Conservation (phyloP, 2,888 invertebrate species). For the Drosophila hamatofila region DNA sequence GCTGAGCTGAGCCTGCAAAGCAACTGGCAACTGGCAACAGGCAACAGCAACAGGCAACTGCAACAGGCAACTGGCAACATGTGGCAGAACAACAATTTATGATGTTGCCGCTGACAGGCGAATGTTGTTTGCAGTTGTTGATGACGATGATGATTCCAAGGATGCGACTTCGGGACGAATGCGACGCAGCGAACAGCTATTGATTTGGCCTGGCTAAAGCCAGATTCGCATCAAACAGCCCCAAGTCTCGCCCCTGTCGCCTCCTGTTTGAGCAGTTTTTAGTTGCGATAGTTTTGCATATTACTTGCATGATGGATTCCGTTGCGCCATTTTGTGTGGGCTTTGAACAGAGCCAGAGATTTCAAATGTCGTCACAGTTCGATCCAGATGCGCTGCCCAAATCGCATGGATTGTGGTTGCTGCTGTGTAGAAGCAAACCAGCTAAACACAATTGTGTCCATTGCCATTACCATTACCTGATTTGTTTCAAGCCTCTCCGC, state of each 20-base stretch:
- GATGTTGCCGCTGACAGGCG: constrained; percentile 84
- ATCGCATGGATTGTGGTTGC: constrained; percentile 22
- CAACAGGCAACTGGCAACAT: constrained; percentile 61
- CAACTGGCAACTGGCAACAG: constrained; percentile 25
- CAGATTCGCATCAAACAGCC: constrained; percentile 8
- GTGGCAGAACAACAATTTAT: constrained; percentile 83
- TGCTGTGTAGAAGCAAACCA: constrained; percentile 49
- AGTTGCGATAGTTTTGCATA: constrained; percentile 70
- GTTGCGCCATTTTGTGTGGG: constrained; percentile 70
- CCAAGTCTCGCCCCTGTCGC: background rate
- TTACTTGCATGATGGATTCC: constrained; percentile 75
- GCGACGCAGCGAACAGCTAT: constrained; percentile 40
- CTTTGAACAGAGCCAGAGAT: constrained; percentile 49
- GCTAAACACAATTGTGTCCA: constrained; percentile 60
- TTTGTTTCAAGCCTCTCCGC: constrained; percentile 34
- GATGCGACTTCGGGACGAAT: constrained; percentile 49
- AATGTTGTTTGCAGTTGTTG: constrained; percentile 83
- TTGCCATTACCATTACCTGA: constrained; percentile 61
- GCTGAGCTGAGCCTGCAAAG: constrained; percentile 17
- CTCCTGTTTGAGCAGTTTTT: constrained; percentile 25
- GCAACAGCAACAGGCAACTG: constrained; percentile 29
- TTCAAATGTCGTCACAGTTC: constrained; percentile 54
- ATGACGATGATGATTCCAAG: constrained; percentile 79
- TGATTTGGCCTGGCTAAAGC: constrained; percentile 52
- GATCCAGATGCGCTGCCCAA: constrained; percentile 40